A percentile compares a stretch with the other conserved stretches of the same genome.
Conservation (phyloP, 2,888 invertebrate genomes). For the Neoitamus cyanurus region DNA sequence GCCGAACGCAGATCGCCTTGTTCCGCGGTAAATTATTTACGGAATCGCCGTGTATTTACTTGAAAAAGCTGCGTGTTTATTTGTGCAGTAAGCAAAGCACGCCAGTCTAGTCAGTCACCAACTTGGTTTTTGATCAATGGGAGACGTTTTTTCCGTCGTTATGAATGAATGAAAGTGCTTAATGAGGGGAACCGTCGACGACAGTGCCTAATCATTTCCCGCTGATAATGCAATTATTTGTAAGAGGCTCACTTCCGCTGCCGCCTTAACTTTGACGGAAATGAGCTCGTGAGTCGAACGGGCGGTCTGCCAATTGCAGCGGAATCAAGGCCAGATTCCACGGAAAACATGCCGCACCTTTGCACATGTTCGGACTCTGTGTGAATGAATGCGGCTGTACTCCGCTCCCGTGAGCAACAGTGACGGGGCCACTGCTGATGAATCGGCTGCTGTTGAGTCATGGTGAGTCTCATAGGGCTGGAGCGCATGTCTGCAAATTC, state of each 20-base stretch:
- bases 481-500: not conserved
- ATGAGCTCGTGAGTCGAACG: not conserved
- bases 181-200: not conserved
- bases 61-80: not conserved
- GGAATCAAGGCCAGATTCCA: not conserved
- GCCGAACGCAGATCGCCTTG: not conserved
- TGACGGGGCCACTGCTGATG: not conserved
- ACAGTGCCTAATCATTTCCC: not conserved
- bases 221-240: not conserved
- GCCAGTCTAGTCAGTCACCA: not conserved
- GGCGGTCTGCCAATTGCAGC: not conserved
- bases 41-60: not conserved
- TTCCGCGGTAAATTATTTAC: not conserved
- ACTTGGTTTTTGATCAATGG: not conserved
- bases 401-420: not conserved
- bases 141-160: not conserved
- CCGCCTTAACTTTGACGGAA: not conserved
- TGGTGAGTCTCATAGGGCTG: not conserved
- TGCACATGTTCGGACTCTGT: not conserved
- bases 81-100: not conserved
- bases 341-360: not conserved
- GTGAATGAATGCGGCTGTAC: not conserved
- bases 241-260: not conserved
- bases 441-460: not conserved
- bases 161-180: not conserved